Base-by-base conservation (phyloP, 1,140 invertebrate genomes). In the Phortica variegata region DNA sequence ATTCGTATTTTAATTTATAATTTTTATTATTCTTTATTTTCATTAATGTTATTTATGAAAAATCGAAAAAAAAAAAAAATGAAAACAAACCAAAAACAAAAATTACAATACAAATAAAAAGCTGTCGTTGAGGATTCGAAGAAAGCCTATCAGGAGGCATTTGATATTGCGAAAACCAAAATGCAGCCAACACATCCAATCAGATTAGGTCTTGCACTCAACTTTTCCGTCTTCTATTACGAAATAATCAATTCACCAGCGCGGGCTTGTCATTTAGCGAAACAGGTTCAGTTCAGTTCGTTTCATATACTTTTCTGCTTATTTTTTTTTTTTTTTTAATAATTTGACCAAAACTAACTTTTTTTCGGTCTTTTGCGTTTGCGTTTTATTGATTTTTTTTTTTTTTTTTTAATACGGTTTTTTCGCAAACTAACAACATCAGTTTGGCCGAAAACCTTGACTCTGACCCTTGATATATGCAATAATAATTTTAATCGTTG, bases 221-320 rank as follows among this genome's bases (percentile, higher is more conserved):
- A 97, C 85, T 97, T 95, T 85, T 96, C 93, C 62, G 94, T 98
- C 78, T 97, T 97, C 84, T 97, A 95, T 87, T 97, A 97, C 81
- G 94, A 98, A 88, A 97, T 97, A 79, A 90, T 95, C 78, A 95
- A 94, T 85, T 92, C 91, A 74, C 94, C 94, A 71, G 94, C 94
- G 78, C 86, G 90, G 79, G 94, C 93, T 80, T 96, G 93, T 82
- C 92, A 96, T 82, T 85, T 96, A 81, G 93, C 93, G 63, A 96
- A 96, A 86, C 90, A 94, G 90, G 95, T 94, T 89, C 65, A 69
- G 58, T 60, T 61, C 17, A n/a, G 13, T 6, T 29, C 6, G 12
- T 36, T 38, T 51, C 21, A 37, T 31, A 40, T 23, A 43, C 54
- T 45, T 37, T 58, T 58, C 36, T 56, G 46, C 47, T 49, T 26